Conservation (phyloP, 1,140 invertebrate species). For the Drosophila lowei region DNA sequence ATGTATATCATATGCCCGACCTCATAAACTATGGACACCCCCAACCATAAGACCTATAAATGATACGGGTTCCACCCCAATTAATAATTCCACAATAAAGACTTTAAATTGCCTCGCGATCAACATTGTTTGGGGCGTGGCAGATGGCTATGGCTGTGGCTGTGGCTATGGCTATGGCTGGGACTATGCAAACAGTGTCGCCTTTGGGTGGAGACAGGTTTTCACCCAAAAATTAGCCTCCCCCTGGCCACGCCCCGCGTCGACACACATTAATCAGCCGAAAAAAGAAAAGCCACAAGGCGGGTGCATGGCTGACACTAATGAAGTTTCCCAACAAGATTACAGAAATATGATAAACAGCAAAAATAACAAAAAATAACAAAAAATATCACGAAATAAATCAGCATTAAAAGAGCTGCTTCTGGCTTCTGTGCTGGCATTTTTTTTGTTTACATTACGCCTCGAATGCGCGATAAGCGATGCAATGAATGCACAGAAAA, state of each 20-base stretch:
- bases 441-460: no score
- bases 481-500: conserved; percentile 17
- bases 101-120: conserved; percentile 68
- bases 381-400: conserved; percentile 25
- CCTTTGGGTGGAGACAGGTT: conserved; percentile 34
- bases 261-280: conserved; percentile 72
- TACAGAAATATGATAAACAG: conserved; percentile 56
- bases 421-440: no score
- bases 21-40: conserved; percentile 44
- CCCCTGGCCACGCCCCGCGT: conserved; percentile 25
- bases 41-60: conserved; percentile 6
- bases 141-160: neutral
- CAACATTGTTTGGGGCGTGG: conserved; percentile 68
- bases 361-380: conserved; percentile 13
- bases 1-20: conserved; percentile 19
- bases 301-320: conserved; percentile 59
- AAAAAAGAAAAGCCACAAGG: conserved; percentile 27
- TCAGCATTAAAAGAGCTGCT: conserved; percentile 29
- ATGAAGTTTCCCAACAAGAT: conserved; percentile 80
- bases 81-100: conserved; percentile 67
- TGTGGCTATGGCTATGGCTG: no score
- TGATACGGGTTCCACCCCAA: conserved; percentile 54
- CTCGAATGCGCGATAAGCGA: no score
- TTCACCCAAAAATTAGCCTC: conserved; percentile 55
- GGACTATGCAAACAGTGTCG: conserved; percentile 47